phyloP scores from a whole-genome alignment of 92 coral and sea anemone species.

The Scolanthus callimorphus region DNA sequence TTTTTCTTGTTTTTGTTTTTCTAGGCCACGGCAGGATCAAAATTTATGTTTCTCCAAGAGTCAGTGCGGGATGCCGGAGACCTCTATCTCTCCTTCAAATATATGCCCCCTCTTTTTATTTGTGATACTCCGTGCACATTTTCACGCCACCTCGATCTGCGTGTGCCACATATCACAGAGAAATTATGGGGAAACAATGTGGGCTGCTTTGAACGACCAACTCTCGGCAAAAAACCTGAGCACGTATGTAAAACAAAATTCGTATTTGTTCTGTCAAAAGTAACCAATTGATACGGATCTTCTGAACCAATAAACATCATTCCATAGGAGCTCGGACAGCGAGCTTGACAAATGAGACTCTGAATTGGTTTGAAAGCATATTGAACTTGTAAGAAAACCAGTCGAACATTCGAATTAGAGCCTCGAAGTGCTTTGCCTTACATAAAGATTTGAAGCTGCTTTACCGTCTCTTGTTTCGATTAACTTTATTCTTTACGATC shows the following conservation, averaged over 20 bases:
- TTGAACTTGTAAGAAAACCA: no score
- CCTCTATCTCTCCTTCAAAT: conserved; percentile 31
- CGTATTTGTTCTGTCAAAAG: no score
- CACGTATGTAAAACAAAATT: conserved; percentile 25
- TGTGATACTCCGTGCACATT: conserved; percentile 44
- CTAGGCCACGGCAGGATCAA: conserved; percentile 29
- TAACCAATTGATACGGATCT: no score
- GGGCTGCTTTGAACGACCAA: conserved; percentile 44
- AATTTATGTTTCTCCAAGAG: conserved; percentile 20
- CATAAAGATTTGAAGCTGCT: no score
- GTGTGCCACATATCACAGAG: conserved; percentile 11
- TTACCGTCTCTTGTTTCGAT: no score
- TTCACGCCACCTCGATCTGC: conserved; percentile 26
- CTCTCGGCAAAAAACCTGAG: conserved; percentile 9
- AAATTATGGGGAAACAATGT: conserved; percentile 29
- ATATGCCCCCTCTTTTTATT: conserved; percentile 28
- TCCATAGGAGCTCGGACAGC: no score
- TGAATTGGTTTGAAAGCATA: no score
- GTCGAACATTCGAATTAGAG: no score
- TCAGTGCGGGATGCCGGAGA: conserved; percentile 47
- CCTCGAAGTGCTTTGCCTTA: no score
- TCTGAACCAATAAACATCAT: no score
- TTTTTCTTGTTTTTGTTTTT: not conserved
- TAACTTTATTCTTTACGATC: no score
- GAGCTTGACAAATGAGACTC: no score